phyloP scores from a whole-genome alignment of 2,888 invertebrate species.

The Dryomyza anilis region DNA sequence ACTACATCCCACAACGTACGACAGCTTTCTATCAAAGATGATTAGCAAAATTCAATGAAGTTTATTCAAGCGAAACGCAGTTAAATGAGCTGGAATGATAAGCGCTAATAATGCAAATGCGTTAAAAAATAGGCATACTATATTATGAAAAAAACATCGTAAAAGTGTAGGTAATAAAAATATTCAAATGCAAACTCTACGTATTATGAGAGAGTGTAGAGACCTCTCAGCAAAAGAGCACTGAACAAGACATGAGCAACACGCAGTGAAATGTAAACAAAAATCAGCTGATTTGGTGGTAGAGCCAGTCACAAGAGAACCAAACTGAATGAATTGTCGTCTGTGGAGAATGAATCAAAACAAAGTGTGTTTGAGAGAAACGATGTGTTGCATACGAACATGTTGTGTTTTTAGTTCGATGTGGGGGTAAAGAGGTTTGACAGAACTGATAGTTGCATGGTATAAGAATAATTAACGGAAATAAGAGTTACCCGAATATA shows the following conservation, averaged over 20 bases:
- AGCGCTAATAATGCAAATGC: neutral
- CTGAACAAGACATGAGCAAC: neutral
- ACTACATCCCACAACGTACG: no score
- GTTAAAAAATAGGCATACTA: neutral
- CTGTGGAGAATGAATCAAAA: slow-evolving; percentile 3
- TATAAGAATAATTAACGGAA: no score
- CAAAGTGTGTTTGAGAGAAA: neutral
- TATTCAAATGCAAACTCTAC: no score
- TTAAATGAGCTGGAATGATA: slow-evolving; percentile 25
- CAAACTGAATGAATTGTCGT: neutral
- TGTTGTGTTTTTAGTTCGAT: slow-evolving; percentile 28
- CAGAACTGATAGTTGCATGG: no score
- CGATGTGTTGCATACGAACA: neutral
- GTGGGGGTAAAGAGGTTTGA: neutral
- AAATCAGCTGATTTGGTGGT: slow-evolving; percentile 43
- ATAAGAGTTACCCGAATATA: no score
- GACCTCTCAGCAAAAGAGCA: neutral
- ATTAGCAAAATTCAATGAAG: slow-evolving; percentile 17
- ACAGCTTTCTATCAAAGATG: no score
- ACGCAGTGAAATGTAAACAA: slow-evolving; percentile 35
- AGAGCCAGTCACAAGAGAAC: neutral
- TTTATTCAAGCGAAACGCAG: slow-evolving; percentile 1
- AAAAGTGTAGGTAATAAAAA: no score
- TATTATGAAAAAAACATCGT: neutral
- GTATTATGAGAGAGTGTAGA: slow-evolving; percentile 12